Percentiles rank a stretch among this genome's conserved stretches.
These are phyloP conservation scores for Epicauta chinensis DNA, from an alignment of 1,140 invertebrate genomes.

Conservation along the genomic window DNA sequence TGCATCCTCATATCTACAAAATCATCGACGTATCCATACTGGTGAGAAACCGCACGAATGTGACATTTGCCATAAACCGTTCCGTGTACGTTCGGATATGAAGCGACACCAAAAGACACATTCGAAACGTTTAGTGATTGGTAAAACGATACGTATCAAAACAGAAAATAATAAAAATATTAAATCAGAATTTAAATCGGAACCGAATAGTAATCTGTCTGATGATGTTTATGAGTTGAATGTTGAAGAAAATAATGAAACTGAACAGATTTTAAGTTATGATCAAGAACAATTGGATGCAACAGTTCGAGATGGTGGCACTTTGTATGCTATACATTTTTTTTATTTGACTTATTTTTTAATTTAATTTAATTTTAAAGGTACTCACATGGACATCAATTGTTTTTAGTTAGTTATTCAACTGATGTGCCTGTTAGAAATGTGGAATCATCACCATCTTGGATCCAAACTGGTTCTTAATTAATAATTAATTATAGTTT, in stretches of 20 bases:
- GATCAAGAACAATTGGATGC: conserved; percentile 22
- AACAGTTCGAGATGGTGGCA: conserved; percentile 24
- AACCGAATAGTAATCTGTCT: conserved; percentile 12
- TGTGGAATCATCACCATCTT: conserved; percentile 5
- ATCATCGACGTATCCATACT: conserved; percentile 87
- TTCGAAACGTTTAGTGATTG: conserved; percentile 11
- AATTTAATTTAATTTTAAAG: not conserved
- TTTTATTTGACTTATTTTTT: not conserved
- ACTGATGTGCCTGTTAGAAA: conserved; percentile 3
- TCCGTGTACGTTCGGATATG: conserved; percentile 80
- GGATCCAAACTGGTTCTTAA: conserved; percentile 15
- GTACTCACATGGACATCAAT: conserved; percentile 11
- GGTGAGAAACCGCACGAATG: conserved; percentile 78
- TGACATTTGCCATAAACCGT: conserved; percentile 71
- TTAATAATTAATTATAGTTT: not conserved
- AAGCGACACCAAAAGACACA: conserved; percentile 82
- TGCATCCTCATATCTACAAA: conserved; percentile 77
- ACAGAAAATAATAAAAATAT: conserved; percentile 1
- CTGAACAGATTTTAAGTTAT: conserved; percentile 22
- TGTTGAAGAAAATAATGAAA: conserved; percentile 11
- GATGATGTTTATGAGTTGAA: conserved; percentile 25
- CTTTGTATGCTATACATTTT: conserved; percentile 29
- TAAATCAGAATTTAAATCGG: not conserved
- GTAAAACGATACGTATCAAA: not conserved
- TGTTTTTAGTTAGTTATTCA: conserved; percentile 12